Conservation (phyloP, 1,140 invertebrate genomes). For the Philotrypesis tridentata region DNA sequence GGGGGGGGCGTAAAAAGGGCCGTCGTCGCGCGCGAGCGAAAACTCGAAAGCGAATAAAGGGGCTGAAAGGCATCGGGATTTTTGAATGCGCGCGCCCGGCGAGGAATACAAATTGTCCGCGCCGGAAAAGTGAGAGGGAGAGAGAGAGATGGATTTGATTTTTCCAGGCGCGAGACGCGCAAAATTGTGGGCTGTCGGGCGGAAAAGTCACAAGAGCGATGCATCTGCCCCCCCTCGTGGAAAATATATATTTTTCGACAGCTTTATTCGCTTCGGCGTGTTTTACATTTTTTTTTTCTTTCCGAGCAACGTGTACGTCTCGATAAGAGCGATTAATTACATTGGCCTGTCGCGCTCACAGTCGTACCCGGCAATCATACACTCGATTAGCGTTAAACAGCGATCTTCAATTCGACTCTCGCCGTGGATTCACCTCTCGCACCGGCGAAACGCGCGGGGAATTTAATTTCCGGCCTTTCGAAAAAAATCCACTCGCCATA, state of each 20-base stretch:
- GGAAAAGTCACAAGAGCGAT: background rate
- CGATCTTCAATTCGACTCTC: no score
- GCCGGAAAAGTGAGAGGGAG: background rate
- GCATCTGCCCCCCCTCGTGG: background rate
- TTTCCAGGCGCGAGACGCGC: background rate
- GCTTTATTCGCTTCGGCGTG: background rate
- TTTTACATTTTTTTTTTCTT: no score
- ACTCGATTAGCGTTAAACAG: background rate
- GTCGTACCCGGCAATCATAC: background rate
- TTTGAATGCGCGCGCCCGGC: background rate
- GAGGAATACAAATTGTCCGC: background rate
- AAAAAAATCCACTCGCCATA: no score
- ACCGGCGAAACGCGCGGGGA: no score
- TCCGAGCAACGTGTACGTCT: no score
- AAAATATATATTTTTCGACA: background rate
- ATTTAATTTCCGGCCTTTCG: no score
- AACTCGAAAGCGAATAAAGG: background rate
- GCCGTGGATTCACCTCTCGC: no score
- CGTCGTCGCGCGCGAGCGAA: background rate
- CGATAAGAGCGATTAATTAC: no score
- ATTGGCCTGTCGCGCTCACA: no score
- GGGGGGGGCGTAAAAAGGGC: background rate
- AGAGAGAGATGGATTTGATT: constrained; percentile 11
- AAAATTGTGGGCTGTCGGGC: background rate
- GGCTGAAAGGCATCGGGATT: background rate